A percentile compares a stretch with the other conserved stretches of the same genome.
Evolutionary conservation across 2,888 invertebrate genomes (phyloP).

Genomic region (Lepidocyrtinus sp.): DNA sequence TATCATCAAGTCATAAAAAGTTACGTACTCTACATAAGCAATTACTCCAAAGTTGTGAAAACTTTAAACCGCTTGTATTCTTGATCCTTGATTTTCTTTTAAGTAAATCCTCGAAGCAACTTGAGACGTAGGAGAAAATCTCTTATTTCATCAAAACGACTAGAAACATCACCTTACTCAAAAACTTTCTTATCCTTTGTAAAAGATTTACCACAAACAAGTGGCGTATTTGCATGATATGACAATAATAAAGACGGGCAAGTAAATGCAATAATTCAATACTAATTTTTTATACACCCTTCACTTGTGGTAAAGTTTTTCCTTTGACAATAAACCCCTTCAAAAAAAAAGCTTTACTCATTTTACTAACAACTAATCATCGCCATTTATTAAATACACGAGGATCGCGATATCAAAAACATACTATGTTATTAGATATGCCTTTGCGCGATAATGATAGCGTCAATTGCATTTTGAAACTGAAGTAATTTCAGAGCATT

Average conservation of each 20-base stretch:
- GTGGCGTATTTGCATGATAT: conserved; percentile 27
- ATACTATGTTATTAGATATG: background rate
- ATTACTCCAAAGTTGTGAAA: background rate
- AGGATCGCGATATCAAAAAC: background rate
- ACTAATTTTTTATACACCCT: conserved; percentile 16
- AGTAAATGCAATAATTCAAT: background rate
- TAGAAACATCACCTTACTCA: conserved; percentile 15
- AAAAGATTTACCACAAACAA: conserved; percentile 34
- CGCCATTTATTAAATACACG: conserved; percentile 7
- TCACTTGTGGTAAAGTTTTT: conserved; percentile 16
- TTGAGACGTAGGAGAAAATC: background rate
- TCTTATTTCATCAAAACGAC: background rate
- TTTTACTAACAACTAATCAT: background rate
- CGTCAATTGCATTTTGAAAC: background rate
- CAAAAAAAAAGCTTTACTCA: conserved; percentile 9
- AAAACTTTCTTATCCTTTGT: conserved; percentile 41
- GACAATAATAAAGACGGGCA: conserved; percentile 14
- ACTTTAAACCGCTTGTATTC: background rate
- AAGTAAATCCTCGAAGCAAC: background rate
- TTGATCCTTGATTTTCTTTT: background rate
- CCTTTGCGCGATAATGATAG: background rate
- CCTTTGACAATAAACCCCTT: conserved; percentile 2
- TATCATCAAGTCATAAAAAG: too few relatives aligned
- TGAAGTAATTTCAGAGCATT: conserved; percentile 3
- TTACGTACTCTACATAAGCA: too few relatives aligned